Percentiles rank a stretch among this genome's conserved stretches.
Evolutionary conservation across 1,140 invertebrate species (phyloP).

Genomic region (Calephelis nemesis): DNA sequence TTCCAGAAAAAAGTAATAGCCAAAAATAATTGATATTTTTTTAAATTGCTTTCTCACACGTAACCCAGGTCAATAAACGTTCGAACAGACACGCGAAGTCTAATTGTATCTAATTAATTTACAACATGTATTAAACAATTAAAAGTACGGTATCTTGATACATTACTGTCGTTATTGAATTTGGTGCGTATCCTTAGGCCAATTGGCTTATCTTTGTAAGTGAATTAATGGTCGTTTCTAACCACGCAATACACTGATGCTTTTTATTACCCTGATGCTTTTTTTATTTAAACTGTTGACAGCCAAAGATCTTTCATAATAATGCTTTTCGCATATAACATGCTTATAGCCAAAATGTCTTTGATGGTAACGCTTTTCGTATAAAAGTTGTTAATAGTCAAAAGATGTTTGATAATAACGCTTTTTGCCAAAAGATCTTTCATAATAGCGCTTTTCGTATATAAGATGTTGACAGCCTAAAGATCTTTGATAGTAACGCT

Average conservation of each 20-base stretch:
- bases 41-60: slow-evolving; percentile 55
- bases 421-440: too few species aligned
- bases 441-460: too few species aligned
- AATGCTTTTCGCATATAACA: too few species aligned
- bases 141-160: slow-evolving; percentile 70
- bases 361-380: too few species aligned
- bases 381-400: too few species aligned
- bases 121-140: slow-evolving; percentile 79
- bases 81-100: slow-evolving; percentile 56
- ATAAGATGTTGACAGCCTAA: too few species aligned
- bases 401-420: too few species aligned
- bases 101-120: slow-evolving; percentile 78
- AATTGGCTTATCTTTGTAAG: slow-evolving; percentile 75
- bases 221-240: slow-evolving; percentile 61
- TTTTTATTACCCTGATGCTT: background rate
- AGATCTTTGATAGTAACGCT: too few species aligned
- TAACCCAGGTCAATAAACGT: slow-evolving; percentile 58
- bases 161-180: slow-evolving; percentile 58
- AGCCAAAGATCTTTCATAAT: too few species aligned
- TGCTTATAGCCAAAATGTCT: too few species aligned
- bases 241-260: slow-evolving; percentile 53
- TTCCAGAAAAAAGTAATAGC: slow-evolving; percentile 41
- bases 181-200: slow-evolving; percentile 50
- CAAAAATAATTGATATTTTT: slow-evolving; percentile 60
- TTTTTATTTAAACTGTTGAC: too few species aligned